These are phyloP conservation scores for Hybos culiciformis DNA, from an alignment of 2,888 invertebrate genomes.

Conservation along the genomic window DNA sequence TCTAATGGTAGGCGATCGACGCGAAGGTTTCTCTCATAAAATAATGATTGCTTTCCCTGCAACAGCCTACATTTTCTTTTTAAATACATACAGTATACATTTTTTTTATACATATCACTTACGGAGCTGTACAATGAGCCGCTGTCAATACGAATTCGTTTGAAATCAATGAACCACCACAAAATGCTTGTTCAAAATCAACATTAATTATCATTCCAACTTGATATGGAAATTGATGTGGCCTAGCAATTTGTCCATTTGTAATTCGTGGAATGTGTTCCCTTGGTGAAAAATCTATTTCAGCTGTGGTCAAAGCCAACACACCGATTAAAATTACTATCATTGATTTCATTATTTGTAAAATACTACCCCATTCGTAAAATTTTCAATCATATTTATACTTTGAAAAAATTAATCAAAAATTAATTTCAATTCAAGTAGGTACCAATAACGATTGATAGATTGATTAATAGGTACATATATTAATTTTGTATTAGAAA, in stretches of 20 bases:
- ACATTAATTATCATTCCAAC: slow-evolving; percentile 22
- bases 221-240: slow-evolving; percentile 25
- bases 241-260: slow-evolving; percentile 10
- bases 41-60: too few species aligned
- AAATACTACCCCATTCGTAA: background rate
- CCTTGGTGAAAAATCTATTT: background rate
- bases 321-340: background rate
- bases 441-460: background rate
- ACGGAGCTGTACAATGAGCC: slow-evolving; percentile 33
- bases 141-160: slow-evolving; percentile 29
- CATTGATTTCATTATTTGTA: background rate
- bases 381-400: background rate
- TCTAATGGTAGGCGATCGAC: too few species aligned
- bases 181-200: slow-evolving; percentile 20
- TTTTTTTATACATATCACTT: slow-evolving; percentile 10
- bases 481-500: background rate
- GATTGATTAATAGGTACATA: background rate
- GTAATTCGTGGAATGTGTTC: slow-evolving; percentile 17
- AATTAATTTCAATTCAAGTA: background rate
- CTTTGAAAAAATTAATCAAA: too few species aligned
- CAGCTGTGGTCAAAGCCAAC: background rate
- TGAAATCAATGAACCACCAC: slow-evolving; percentile 31
- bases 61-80: background rate
- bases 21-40: too few species aligned
- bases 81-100: background rate